Evolutionary conservation across 1,140 invertebrate genomes (phyloP).

Genomic region (Oedothorax gibbosus): DNA sequence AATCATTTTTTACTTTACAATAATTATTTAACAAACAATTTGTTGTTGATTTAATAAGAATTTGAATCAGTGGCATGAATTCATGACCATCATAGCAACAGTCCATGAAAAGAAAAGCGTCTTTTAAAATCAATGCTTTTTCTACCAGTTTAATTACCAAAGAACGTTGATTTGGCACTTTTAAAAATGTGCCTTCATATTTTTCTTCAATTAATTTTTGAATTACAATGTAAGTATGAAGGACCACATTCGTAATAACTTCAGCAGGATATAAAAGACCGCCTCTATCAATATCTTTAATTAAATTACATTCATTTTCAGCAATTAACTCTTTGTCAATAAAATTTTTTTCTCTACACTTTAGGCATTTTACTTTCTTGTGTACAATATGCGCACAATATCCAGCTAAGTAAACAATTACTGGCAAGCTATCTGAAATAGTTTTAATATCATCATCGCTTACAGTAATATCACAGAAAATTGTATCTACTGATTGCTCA

Average conservation of each 20-base stretch:
- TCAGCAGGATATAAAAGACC: no score
- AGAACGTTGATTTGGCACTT: not conserved
- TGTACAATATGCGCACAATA: conserved; percentile 2
- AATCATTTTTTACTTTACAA: no score
- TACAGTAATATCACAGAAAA: not conserved
- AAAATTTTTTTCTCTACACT: not conserved
- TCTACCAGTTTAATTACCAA: not conserved
- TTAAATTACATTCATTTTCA: not conserved
- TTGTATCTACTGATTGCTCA: not conserved
- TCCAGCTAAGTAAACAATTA: not conserved
- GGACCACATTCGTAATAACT: no score
- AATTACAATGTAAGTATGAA: not conserved
- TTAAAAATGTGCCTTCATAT: not conserved
- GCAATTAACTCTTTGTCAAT: not conserved
- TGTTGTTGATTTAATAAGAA: no score
- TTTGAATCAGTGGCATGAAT: no score
- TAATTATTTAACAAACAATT: no score
- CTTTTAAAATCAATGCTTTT: not conserved
- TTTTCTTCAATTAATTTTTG: not conserved
- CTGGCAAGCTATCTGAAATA: not conserved
- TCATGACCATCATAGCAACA: no score
- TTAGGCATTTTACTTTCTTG: not conserved
- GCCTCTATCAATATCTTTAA: not conserved
- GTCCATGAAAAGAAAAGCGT: not conserved
- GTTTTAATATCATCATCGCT: not conserved